Evolutionary conservation across 2,113 vertebrate genomes (phyloP), one percentile per base, ranked within the genome.

Genomic region (Hirundichthys speculiger): DNA sequence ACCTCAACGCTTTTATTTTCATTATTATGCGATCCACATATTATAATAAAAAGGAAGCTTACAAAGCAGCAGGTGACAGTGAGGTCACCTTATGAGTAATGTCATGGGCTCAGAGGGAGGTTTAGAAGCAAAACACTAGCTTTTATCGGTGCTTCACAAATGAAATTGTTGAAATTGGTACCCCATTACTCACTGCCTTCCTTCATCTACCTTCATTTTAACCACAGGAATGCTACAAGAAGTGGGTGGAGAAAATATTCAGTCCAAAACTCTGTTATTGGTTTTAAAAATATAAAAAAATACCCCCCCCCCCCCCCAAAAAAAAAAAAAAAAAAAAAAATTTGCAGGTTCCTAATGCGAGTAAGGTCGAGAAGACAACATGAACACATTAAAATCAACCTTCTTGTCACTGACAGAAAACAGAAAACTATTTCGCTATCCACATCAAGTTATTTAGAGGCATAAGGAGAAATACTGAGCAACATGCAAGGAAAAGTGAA

Each of bases 161-260:
- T 63, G 22, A 64, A 69, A 63, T 41, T 18, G 51, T 55, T 77
- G 56, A 76, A n/a, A n/a, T 42, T 59, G 54, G 21, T 4, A 22
- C 15, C 40, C 64, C n/a, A 64, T 78, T 75, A 76, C 55, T 84
- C 65, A 82, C 54, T 27, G 39, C 63, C 59, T 75, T 52, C 51
- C 46, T 58, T 47, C 54, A 64, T 61, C 25, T 15, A 13, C 27
- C 54, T 71, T 66, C 14, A 62, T 62, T 49, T 19, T 61, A 72
- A 71, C 41, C 71, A 62, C 61, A 86, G 49, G 58, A 88, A 79
- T 85, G 57, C 22, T 75, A 75, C 46, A 49, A 38, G 40, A 19
- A 56, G 73, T 85, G 80, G 77, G 68, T 2, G 39, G 49, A 71
- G 74, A 25, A 69, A 69, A 66, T 13, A 53, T 47, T 74, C 47